Conservation (phyloP, 2,113 vertebrate species). For the Bos indicus region DNA sequence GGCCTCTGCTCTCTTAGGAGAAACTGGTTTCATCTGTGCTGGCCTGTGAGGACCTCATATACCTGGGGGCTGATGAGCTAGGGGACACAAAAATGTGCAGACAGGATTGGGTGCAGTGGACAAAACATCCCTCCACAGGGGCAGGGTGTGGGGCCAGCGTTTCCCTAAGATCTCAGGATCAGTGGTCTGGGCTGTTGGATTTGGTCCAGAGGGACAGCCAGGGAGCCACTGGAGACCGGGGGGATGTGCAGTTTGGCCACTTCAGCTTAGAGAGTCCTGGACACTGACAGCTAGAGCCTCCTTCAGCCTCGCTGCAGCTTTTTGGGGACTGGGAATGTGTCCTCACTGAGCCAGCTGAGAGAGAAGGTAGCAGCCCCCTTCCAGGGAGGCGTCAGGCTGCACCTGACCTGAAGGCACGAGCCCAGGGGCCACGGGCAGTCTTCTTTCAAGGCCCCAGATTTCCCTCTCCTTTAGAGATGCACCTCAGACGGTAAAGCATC, state of each 20-base stretch:
- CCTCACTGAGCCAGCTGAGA: neutral
- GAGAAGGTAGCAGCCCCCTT: neutral
- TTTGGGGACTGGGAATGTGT: neutral
- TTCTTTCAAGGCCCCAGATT: neutral
- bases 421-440: neutral
- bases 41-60: slow-evolving; percentile 24
- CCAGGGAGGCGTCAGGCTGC: slow-evolving; percentile 16
- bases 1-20: neutral
- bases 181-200: neutral
- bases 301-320: neutral
- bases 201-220: neutral
- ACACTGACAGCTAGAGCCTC: neutral
- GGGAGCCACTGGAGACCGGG: neutral
- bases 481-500: neutral
- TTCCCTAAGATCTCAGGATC: neutral
- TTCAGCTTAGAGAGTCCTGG: neutral
- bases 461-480: neutral
- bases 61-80: neutral
- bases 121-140: neutral
- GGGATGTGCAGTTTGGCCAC: neutral
- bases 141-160: neutral
- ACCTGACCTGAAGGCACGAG: neutral
- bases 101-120: neutral
- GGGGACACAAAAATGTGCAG: neutral
- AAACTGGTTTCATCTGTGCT: accelerated